Conservation (phyloP, 2,113 vertebrate genomes). For the Pelvicachromis taeniatus region DNA sequence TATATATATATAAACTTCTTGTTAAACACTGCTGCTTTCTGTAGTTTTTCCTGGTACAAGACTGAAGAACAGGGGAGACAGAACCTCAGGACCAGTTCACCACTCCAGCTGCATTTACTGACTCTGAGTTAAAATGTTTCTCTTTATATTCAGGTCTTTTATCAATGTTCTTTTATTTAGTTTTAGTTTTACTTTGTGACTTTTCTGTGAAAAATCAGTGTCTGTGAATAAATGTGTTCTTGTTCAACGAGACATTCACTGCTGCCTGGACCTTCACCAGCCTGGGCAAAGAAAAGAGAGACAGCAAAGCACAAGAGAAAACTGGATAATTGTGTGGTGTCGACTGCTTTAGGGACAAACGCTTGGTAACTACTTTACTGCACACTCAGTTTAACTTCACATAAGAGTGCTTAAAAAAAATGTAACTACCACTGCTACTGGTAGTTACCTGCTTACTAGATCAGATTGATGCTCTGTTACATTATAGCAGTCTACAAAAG, state of each 20-base stretch:
- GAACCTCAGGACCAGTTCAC: neutral
- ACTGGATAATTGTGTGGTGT: neutral
- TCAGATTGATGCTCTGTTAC: neutral
- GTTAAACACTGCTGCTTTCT: neutral
- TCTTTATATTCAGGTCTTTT: neutral
- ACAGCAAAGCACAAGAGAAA: neutral
- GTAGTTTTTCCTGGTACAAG: fast-evolving
- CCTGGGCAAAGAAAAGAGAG: neutral
- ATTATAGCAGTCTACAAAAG: neutral
- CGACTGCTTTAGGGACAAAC: neutral
- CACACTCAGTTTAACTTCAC: neutral
- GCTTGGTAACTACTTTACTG: neutral
- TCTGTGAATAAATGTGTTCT: neutral
- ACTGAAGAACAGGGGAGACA: neutral
- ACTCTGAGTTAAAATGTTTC: neutral
- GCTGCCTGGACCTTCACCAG: neutral
- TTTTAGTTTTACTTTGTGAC: neutral
- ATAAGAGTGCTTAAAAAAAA: neutral
- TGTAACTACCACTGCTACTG: neutral
- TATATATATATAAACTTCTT: neutral
- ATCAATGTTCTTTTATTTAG: neutral
- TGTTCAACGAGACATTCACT: neutral
- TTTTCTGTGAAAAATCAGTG: neutral
- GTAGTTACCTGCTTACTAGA: neutral
- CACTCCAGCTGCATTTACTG: neutral